A percentile compares a stretch with the other conserved stretches of the same genome.
phyloP scores from a whole-genome alignment of 2,888 invertebrate genomes.

The Cataglyphis altisquamis region DNA sequence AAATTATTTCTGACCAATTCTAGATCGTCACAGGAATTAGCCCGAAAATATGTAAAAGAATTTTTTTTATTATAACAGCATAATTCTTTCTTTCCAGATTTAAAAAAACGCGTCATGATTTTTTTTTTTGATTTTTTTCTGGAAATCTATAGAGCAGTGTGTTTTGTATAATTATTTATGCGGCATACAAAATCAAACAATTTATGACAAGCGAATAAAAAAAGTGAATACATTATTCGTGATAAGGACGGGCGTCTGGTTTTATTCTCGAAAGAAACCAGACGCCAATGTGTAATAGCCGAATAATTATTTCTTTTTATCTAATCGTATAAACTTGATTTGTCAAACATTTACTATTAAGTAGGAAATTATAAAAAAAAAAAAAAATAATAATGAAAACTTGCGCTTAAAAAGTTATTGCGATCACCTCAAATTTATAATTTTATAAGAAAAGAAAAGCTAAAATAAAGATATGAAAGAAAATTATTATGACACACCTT shows the following conservation, averaged over 20 bases:
- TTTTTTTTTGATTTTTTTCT: background rate
- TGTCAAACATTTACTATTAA: background rate
- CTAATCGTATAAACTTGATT: constrained; percentile 19
- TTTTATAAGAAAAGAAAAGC: background rate
- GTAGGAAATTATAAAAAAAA: background rate
- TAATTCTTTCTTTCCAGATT: background rate
- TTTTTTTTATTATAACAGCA: background rate
- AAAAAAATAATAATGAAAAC: background rate
- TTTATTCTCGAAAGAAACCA: constrained; percentile 47
- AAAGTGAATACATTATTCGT: constrained; percentile 30
- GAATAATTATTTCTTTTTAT: constrained; percentile 48
- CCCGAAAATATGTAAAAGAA: background rate
- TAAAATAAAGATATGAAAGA: background rate
- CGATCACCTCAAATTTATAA: background rate
- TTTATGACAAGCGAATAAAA: constrained; percentile 25
- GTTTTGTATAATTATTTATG: background rate
- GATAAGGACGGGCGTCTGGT: constrained; percentile 55
- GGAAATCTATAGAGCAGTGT: background rate
- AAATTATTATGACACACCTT: background rate
- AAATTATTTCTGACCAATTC: background rate
- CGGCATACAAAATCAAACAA: background rate
- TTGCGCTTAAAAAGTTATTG: background rate
- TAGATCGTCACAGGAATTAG: background rate
- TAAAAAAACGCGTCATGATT: background rate
- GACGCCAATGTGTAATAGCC: constrained; percentile 39